Evolutionary conservation across 1,140 invertebrate species (phyloP), one percentile per base, ranked within the genome.

Genomic region (Drosophila novamexicana): DNA sequence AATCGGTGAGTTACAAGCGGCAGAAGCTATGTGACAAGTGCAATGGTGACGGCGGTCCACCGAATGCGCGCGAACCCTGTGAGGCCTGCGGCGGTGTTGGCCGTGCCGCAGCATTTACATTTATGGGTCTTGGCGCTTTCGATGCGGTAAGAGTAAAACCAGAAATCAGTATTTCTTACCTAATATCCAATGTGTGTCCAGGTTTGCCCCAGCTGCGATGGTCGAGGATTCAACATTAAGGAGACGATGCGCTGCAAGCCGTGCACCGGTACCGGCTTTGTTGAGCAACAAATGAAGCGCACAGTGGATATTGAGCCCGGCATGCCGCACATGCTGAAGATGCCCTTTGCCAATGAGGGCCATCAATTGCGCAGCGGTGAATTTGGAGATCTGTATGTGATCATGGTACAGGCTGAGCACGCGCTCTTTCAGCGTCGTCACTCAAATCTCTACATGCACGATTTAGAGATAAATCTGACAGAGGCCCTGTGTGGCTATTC

Each of bases 271-370:
- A 95, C 95, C 67, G 98, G 98, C 93, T 95, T 97, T 34, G 91
- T 94, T 49, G 95, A 94, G 91, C 95, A 95, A 94, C 96, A 93
- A 71, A 97, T 98, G 93, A 96, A 97, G 57, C 92, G 98, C 6
- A 97, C 98, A 92, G 96, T 98, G 29, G 95, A 97, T 91, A 95
- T 99, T 72, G 97, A 98, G 80, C 97, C 97, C 93, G 97, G 97
- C 75, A 98, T 98, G 96, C 94, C 94, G 63, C 96, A 98, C 86
- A 96, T 96, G 59, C 95, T 98, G 79, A 98, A 97, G 91, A 96
- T 99, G 65, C 94, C 94, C 45, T 98, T 98, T 90, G 93, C 94
- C 44, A 97, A 97, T 18, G 97, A 98, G 93, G 98, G 98, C 22
- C 97, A 99, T 93, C 97, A 98, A 84, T 94, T 96, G 90, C 97